Evolutionary conservation across 2,888 invertebrate genomes (phyloP), one percentile per base, ranked within the genome.

Genomic region (Cremastinae sp.): DNA sequence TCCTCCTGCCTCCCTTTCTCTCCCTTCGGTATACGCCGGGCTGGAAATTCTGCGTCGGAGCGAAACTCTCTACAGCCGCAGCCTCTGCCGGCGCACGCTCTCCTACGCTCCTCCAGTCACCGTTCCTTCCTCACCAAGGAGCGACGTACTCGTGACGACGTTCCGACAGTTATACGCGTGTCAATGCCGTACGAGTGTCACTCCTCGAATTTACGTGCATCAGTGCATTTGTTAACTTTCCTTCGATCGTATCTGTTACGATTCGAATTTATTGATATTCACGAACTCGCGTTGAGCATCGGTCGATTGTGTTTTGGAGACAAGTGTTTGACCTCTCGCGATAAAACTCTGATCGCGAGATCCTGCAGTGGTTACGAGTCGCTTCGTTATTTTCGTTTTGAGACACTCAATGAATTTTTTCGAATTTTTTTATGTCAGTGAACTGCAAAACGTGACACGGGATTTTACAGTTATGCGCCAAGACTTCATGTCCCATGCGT

Each of bases 41-140:
- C 69, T 77, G 78, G 81, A 76, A 81, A 75, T 80, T 80, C 81
- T 80, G 83, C 81, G 81, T 81, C 80, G 81, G 81, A 81, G 79
- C 79, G 78, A 76, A 79, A 78, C 80, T 81, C 81, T 79, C 78
- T 76, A 75, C 78, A 80, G 78, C 73, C 77, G 78, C 82, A 83
- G 81, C 82, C 78, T 79, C 80, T 75, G 77, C 64, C 59, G 78
- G 75, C 80, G 80, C 83, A 82, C 80, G 80, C 80, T 81, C 82
- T 76, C 75, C 72, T 65, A 79, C 68, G 79, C 76, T 71, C 74
- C 75, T 76, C 74, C 79, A 79, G 79, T 79, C 73, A 47, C 61
- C 74, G 76, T 61, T 77, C 74, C 62, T 75, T 75, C 72, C 55
- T 74, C 65, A 74, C 75, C 72, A 61, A 58, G 59, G 69, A 69